Conservation (phyloP, 2,888 invertebrate genomes). For the Leptinotarsa haldemani region DNA sequence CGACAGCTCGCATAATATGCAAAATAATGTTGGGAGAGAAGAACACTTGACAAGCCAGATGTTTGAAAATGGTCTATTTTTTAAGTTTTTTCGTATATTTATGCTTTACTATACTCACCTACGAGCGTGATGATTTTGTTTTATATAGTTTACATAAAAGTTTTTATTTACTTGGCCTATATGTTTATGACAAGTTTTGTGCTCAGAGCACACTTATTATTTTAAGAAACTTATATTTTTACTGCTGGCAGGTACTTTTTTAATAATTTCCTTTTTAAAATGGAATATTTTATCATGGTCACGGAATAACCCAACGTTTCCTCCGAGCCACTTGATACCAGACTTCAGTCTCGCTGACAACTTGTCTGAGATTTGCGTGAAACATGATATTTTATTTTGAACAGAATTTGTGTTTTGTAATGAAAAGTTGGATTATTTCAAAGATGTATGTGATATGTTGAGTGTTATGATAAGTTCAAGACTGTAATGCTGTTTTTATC, state of each 20-base stretch:
- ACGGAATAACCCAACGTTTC: not conserved
- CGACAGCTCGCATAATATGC: not conserved
- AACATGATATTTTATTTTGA: too few relatives aligned
- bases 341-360: not conserved
- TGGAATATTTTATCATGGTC: conserved; percentile 19
- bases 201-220: conserved; percentile 21
- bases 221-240: conserved; percentile 33
- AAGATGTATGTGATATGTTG: not conserved
- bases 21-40: not conserved
- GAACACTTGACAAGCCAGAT: not conserved
- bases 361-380: not conserved
- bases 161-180: conserved; percentile 23
- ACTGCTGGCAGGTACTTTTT: conserved; percentile 36
- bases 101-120: conserved; percentile 2
- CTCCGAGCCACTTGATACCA: not conserved
- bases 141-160: conserved; percentile 9
- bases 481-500: conserved; percentile 5
- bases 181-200: conserved; percentile 23
- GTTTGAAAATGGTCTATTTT: not conserved
- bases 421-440: not conserved
- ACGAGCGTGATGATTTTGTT: not conserved
- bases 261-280: conserved; percentile 27
- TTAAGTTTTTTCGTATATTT: conserved; percentile 2
- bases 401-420: not conserved
- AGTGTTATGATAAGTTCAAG: conserved; percentile 5